Evolutionary conservation across 2,888 invertebrate species (phyloP), one percentile per base, ranked within the genome.

Genomic region (Willowsia nigromaculata): DNA sequence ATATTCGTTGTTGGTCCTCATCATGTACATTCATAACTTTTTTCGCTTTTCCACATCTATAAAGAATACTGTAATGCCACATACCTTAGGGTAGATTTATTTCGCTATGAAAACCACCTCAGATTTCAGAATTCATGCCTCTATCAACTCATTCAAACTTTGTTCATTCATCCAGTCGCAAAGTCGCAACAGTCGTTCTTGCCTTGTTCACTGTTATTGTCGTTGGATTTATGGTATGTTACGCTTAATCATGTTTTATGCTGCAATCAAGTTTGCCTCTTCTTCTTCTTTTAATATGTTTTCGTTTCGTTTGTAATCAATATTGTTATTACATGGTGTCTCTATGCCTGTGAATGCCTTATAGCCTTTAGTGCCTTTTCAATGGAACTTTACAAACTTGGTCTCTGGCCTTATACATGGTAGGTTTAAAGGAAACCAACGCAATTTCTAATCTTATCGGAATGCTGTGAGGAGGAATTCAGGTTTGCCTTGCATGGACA

Each of bases 191-290:
- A 68, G 30, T 68, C 59, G 56, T 84, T 15, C 43, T 22, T 53
- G 27, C 25, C 43, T n/a, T 59, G 76, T 74, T 76, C 22, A 59
- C 56, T 85, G 65, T 40, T 76, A 27, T 78, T 81, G 81, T 78
- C 76, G 68, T 80, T 71, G 33, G 53, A 86, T 80, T 86, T 65
- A 86, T 80, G 78, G 81, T 56, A 30, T 74, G 43, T 71, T 71
- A 71, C 30, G 65, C 68, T 65, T 86, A 78, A 65, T 86, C 80
- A 80, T 65, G 80, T 81, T 68, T 86, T 68, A 43, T 68, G n/a
- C 18, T 62, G 85, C 18, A 78, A 65, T 76, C 74, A 59, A 59
- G 71, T 85, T 85, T 50, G 25, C 47, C 71, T 82, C 25, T 59
- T 59, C 33, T 33, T 59, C n/a, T n/a, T n/a, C n/a, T 65, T 37